Conservation (phyloP, 2,797 vertebrate genomes). For the Myoxocephalus aenaeus region DNA sequence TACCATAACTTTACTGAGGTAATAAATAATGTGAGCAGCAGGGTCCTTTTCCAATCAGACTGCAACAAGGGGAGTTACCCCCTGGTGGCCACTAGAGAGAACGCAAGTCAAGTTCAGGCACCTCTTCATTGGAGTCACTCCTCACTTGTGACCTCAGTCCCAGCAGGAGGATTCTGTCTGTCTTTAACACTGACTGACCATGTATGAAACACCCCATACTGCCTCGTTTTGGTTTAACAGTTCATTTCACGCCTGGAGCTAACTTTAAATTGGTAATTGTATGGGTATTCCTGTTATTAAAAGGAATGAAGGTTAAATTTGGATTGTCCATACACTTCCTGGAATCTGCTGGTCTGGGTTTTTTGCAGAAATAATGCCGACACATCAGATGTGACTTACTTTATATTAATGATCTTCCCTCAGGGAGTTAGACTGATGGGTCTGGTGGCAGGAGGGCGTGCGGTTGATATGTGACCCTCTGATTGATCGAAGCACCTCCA, state of each 20-base stretch:
- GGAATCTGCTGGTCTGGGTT: neutral
- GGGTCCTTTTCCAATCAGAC: no score
- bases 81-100: no score
- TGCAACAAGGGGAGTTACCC: no score
- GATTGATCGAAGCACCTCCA: constrained; percentile 1
- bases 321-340: neutral
- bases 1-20: no score
- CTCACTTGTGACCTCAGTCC: no score
- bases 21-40: no score
- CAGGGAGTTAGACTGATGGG: neutral
- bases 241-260: neutral
- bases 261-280: neutral
- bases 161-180: no score
- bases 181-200: no score
- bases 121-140: no score
- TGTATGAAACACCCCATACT: no score
- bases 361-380: neutral
- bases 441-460: neutral
- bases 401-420: neutral
- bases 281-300: neutral
- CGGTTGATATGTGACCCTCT: constrained; percentile 6
- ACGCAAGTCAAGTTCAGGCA: no score
- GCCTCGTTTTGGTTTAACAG: no score
- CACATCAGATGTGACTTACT: neutral
- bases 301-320: neutral